phyloP scores from a whole-genome alignment of 1,140 invertebrate species.

The Solen grandis region DNA sequence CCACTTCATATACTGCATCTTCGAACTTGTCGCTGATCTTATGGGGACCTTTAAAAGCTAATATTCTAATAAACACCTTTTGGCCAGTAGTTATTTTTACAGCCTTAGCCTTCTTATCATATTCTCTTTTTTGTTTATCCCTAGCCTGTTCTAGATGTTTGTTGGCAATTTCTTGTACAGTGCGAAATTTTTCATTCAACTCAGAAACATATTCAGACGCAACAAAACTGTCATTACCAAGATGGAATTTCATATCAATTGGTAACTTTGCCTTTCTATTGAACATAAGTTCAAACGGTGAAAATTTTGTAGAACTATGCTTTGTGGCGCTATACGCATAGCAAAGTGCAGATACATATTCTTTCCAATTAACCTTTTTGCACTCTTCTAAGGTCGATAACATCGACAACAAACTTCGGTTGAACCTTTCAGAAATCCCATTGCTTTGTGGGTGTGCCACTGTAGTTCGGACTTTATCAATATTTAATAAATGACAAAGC shows the following conservation, averaged over 20 bases:
- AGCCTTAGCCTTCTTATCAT: conserved; percentile 26
- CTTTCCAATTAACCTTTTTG: conserved; percentile 26
- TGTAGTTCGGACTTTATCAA: conserved; percentile 19
- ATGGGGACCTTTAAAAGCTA: conserved; percentile 17
- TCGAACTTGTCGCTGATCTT: conserved; percentile 29
- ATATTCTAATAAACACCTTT: too few species aligned
- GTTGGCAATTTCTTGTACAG: conserved; percentile 5
- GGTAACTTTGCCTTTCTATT: conserved; percentile 19
- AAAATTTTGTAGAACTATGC: conserved; percentile 26
- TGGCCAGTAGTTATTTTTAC: neutral
- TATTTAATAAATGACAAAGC: conserved; percentile 3
- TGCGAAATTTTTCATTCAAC: neutral
- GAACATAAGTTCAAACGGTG: too few species aligned
- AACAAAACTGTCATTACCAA: conserved; percentile 1
- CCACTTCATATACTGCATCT: conserved; percentile 4
- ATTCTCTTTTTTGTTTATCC: neutral
- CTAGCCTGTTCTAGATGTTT: neutral
- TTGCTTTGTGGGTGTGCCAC: conserved; percentile 24
- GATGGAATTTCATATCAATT: conserved; percentile 17
- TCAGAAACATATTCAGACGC: conserved; percentile 12
- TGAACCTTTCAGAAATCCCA: conserved; percentile 21
- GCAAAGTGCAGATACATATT: conserved; percentile 2
- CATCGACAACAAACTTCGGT: conserved; percentile 16
- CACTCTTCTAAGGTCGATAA: conserved; percentile 1
- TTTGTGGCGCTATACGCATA: conserved; percentile 28